Conservation (phyloP, 1,140 invertebrate species). For the Halictus rubicundus region DNA sequence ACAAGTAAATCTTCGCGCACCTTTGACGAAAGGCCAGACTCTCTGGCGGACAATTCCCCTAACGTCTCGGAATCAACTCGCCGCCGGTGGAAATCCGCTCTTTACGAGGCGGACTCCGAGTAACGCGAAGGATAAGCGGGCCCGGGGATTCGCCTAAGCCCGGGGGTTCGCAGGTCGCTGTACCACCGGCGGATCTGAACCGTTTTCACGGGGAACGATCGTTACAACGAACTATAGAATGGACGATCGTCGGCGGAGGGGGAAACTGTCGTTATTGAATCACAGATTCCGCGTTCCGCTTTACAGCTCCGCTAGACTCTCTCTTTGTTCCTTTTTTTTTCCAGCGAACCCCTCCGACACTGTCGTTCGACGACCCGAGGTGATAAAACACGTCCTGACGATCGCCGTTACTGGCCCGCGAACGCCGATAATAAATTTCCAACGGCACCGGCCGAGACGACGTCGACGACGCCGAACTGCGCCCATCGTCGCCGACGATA, state of each 20-base stretch:
- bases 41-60: not conserved
- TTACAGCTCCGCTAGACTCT: slow-evolving; percentile 11
- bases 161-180: no score
- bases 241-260: not conserved
- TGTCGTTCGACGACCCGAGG: slow-evolving; percentile 7
- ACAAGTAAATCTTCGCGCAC: not conserved
- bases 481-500: not conserved
- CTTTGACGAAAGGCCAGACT: not conserved
- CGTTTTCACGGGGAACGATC: no score
- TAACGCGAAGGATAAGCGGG: not conserved
- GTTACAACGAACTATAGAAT: not conserved
- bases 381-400: slow-evolving; percentile 53
- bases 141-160: not conserved
- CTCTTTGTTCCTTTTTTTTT: slow-evolving; percentile 32
- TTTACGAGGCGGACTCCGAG: not conserved
- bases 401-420: slow-evolving; percentile 39
- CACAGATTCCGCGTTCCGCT: slow-evolving; percentile 45
- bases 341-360: slow-evolving; percentile 11
- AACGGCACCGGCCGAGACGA: not conserved
- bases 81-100: not conserved
- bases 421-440: slow-evolving; percentile 54
- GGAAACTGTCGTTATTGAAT: slow-evolving; percentile 51
- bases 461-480: not conserved
- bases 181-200: no score
- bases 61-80: not conserved